Percentiles rank a stretch among this genome's conserved stretches.
Evolutionary conservation across 2,113 vertebrate species (phyloP).

Genomic region (Sylvia atricapilla): DNA sequence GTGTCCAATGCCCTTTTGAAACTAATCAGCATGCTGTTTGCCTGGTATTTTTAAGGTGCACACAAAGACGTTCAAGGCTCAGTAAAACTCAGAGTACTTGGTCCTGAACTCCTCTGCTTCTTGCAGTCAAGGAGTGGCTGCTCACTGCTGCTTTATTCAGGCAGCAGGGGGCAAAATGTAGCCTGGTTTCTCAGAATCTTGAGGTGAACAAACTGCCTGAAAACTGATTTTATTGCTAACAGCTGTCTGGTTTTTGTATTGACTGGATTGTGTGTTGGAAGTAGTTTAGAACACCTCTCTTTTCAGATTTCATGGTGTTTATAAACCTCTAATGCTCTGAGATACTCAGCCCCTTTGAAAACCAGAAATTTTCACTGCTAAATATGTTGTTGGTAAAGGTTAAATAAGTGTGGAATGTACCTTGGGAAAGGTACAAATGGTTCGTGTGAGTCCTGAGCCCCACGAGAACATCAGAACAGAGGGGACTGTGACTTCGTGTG

Average conservation of each 20-base stretch:
- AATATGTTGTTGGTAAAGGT: not conserved
- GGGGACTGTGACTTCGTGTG: not conserved
- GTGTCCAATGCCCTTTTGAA: not conserved
- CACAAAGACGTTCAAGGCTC: accelerated
- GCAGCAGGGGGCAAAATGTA: not conserved
- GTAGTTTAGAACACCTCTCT: not conserved
- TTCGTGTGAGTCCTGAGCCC: not conserved
- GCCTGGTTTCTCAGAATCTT: not conserved
- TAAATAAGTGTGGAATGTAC: not conserved
- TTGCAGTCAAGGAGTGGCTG: not conserved
- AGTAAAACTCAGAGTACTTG: not conserved
- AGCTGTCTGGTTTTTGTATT: not conserved
- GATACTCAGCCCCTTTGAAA: not conserved
- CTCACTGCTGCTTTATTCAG: not conserved
- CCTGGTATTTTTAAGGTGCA: not conserved
- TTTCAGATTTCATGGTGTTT: not conserved
- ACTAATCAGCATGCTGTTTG: not conserved
- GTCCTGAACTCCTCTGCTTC: not conserved
- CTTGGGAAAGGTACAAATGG: not conserved
- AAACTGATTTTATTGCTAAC: accelerated
- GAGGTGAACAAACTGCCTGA: not conserved
- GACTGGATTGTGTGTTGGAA: not conserved
- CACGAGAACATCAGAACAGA: accelerated
- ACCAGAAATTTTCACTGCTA: not conserved
- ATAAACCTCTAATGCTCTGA: not conserved